These are phyloP conservation scores for Agriopis marginaria DNA, from an alignment of 2,888 invertebrate genomes.

Conservation along the genomic window DNA sequence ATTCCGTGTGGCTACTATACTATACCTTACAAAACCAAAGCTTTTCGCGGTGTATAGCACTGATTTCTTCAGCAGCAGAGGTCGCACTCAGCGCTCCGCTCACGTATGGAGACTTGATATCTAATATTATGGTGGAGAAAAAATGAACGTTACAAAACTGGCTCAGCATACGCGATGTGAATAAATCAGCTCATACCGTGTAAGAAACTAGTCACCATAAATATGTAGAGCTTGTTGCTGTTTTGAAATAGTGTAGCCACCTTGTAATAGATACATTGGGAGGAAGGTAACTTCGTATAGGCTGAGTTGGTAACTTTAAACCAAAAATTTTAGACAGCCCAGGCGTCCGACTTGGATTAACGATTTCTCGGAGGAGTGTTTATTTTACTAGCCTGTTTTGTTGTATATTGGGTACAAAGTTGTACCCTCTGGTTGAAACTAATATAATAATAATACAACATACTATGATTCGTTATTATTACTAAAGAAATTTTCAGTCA, in stretches of 20 bases:
- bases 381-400: neutral
- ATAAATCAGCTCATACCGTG: constrained; percentile 36
- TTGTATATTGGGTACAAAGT: neutral
- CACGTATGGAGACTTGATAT: constrained; percentile 67
- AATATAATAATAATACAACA: no score
- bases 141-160: constrained; percentile 60
- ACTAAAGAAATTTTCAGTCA: no score
- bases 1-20: neutral
- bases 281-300: neutral
- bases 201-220: constrained; percentile 10
- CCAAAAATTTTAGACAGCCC: neutral
- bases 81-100: constrained; percentile 50
- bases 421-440: no score
- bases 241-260: constrained; percentile 8
- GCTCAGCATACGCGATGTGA: constrained; percentile 48
- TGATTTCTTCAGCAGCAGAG: constrained; percentile 50
- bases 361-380: neutral
- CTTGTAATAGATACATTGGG: neutral
- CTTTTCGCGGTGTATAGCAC: constrained; percentile 44
- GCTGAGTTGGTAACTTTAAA: neutral
- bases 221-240: constrained; percentile 11
- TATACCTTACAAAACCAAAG: neutral
- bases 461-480: no score
- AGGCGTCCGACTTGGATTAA: neutral
- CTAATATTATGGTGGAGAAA: constrained; percentile 64